These are phyloP conservation scores for Drosophila busckii DNA, from an alignment of 1,140 invertebrate species.

Conservation along the genomic window DNA sequence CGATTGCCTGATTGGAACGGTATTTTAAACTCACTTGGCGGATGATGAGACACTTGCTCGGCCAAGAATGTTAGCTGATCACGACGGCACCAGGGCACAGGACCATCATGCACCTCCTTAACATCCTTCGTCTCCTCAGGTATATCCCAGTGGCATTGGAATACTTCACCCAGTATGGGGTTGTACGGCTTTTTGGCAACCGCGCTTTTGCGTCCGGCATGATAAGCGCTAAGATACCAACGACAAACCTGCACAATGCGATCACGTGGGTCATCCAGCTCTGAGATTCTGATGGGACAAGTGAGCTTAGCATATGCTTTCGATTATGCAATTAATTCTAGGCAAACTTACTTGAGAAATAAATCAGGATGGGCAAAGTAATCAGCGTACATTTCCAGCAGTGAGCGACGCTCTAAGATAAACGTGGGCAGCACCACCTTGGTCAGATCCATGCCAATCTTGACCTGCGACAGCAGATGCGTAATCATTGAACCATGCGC, in stretches of 20 bases:
- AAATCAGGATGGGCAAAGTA: conserved; percentile 99
- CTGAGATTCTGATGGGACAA: conserved; percentile 84
- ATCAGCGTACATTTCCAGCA: conserved; percentile 98
- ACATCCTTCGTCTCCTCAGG: conserved; percentile 56
- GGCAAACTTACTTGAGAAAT: conserved; percentile 90
- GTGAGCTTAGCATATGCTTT: neutral
- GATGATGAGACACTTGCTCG: conserved; percentile 99
- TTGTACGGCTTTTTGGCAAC: conserved; percentile 99
- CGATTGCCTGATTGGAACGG: fast-evolving
- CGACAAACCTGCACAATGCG: conserved; percentile 94
- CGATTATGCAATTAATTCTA: fast-evolving
- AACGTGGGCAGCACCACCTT: conserved; percentile 98
- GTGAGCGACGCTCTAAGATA: conserved; percentile 95
- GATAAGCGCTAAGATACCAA: conserved; percentile 98
- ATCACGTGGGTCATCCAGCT: conserved; percentile 89
- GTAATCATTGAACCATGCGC: conserved; percentile 96
- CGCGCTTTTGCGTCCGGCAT: conserved; percentile 95
- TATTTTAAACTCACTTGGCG: conserved; percentile 86
- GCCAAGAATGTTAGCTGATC: conserved; percentile 94
- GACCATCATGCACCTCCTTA: conserved; percentile 84
- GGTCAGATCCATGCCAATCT: conserved; percentile 99
- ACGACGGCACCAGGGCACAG: conserved; percentile 88
- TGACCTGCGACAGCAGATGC: conserved; percentile 96
- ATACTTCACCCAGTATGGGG: conserved; percentile 96
- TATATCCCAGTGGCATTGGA: conserved; percentile 93